Conservation (phyloP, 2,113 vertebrate species). For the Plecotus auritus region DNA sequence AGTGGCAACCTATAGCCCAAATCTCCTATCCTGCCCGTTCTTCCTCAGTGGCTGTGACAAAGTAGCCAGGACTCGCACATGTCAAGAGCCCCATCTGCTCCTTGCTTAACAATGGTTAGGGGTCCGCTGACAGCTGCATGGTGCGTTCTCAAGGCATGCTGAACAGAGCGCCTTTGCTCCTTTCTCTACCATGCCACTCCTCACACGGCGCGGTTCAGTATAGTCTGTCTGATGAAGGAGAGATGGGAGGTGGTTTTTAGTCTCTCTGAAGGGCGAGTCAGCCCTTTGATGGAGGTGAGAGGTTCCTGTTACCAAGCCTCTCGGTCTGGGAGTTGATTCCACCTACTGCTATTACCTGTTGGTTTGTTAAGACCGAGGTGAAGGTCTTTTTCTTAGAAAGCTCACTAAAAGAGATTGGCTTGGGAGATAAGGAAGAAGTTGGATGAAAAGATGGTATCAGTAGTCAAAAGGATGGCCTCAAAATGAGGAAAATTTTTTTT, state of each 20-base stretch:
- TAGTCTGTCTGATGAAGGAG: constrained; percentile 50
- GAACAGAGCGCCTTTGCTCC: constrained; percentile 32
- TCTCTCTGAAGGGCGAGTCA: constrained; percentile 43
- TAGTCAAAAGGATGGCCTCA: background rate
- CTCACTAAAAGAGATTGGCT: background rate
- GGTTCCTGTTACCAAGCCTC: background rate
- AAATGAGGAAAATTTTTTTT: background rate
- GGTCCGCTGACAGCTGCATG: background rate
- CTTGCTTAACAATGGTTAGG: background rate
- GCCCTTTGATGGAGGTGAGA: constrained; percentile 14
- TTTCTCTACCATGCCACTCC: background rate
- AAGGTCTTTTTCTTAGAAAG: background rate
- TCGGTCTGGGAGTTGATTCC: background rate
- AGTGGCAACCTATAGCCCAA: background rate
- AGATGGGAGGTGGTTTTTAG: constrained; percentile 55
- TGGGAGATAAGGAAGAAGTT: background rate
- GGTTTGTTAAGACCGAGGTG: background rate
- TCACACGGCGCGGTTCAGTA: constrained; percentile 35
- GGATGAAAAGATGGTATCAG: background rate
- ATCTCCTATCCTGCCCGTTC: constrained; percentile 15
- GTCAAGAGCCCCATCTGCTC: background rate
- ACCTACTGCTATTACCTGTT: background rate
- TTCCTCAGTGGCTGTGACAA: background rate
- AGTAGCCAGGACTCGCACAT: background rate
- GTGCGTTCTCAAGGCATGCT: constrained; percentile 31